Percentiles rank a stretch among this genome's conserved stretches.
Evolutionary conservation across 2,113 vertebrate genomes (phyloP).

Genomic region (Silurus glanis): DNA sequence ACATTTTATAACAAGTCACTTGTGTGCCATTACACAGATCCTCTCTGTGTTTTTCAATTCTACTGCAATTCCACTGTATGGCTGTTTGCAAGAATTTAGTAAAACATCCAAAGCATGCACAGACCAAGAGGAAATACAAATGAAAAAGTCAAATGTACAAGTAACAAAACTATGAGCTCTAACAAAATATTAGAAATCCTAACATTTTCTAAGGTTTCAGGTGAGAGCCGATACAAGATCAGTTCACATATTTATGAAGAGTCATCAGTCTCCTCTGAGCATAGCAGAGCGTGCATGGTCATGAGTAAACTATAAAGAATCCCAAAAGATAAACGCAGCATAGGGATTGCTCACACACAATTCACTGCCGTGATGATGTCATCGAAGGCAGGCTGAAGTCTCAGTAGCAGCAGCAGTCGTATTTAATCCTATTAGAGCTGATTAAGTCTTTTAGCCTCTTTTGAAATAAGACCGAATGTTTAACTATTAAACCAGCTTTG

Average conservation of each 20-base stretch:
- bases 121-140: neutral
- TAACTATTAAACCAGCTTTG: constrained; percentile 4
- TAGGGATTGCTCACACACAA: neutral
- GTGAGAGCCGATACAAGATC: neutral
- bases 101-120: neutral
- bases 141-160: neutral
- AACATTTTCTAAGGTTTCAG: neutral
- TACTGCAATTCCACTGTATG: neutral
- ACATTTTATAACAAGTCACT: too few species aligned
- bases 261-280: neutral
- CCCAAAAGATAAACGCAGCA: constrained; percentile 1
- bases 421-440: constrained; percentile 34
- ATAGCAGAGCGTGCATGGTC: neutral
- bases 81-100: neutral
- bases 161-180: neutral
- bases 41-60: neutral
- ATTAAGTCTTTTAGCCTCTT: constrained; percentile 24
- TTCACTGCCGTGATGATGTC: constrained; percentile 18
- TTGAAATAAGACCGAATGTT: constrained; percentile 1
- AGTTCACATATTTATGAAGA: neutral
- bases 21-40: neutral
- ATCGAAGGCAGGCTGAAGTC: neutral
- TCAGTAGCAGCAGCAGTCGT: neutral
- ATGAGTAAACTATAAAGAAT: neutral
- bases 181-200: neutral